Conservation (phyloP, 2,888 invertebrate species). For the Chrysolina oricalcia region DNA sequence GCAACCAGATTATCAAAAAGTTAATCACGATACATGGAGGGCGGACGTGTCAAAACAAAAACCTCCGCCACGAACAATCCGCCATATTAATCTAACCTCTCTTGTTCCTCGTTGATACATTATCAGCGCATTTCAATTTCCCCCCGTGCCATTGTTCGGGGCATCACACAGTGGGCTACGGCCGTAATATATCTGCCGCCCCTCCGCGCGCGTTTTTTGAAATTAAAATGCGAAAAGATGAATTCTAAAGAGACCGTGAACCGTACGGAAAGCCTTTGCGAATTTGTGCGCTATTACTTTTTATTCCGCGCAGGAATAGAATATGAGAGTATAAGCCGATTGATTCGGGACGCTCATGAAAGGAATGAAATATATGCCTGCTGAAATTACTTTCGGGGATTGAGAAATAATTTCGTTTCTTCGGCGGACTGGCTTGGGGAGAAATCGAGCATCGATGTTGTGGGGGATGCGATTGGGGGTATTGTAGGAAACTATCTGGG, state of each 20-base stretch:
- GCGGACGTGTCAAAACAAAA: slow-evolving; percentile 40
- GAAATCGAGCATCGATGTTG: not conserved
- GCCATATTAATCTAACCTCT: slow-evolving; percentile 45
- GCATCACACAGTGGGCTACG: slow-evolving; percentile 28
- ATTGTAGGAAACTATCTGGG: not conserved
- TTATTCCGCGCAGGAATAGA: slow-evolving; percentile 49
- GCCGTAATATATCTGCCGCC: slow-evolving; percentile 42
- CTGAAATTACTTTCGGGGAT: slow-evolving; percentile 26
- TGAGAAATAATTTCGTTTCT: slow-evolving; percentile 23
- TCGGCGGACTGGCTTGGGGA: not conserved
- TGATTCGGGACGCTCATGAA: slow-evolving; percentile 51
- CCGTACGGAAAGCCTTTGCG: slow-evolving; percentile 57
- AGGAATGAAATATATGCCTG: slow-evolving; percentile 25
- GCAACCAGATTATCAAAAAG: slow-evolving; percentile 29
- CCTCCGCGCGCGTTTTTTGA: slow-evolving; percentile 58
- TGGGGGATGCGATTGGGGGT: not conserved
- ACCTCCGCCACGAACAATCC: slow-evolving; percentile 36
- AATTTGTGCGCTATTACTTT: slow-evolving; percentile 54
- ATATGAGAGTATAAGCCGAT: slow-evolving; percentile 55
- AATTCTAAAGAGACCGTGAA: slow-evolving; percentile 60
- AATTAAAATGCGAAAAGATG: slow-evolving; percentile 64
- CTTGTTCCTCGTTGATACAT: slow-evolving; percentile 49
- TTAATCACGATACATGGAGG: slow-evolving; percentile 48
- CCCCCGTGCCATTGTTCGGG: slow-evolving; percentile 42
- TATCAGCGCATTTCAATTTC: slow-evolving; percentile 53